Percentiles rank a stretch among this genome's conserved stretches.
These are phyloP conservation scores for Ganaspis brasiliensis DNA, from an alignment of 2,888 invertebrate species.

Conservation along the genomic window DNA sequence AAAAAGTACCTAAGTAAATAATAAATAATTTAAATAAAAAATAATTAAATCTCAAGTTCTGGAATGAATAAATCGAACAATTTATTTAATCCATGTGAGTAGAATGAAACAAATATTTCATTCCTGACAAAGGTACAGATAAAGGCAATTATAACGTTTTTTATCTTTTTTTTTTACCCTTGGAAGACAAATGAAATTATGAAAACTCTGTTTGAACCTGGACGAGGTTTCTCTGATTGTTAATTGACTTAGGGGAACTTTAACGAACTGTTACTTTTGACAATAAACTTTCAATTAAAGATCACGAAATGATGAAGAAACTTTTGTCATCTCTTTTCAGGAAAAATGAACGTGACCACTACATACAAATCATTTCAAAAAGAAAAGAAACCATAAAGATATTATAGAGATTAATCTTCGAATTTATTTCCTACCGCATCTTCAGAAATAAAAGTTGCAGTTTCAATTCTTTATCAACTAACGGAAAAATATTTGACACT, in stretches of 20 bases:
- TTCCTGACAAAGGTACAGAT: neutral
- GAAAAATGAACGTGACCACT: neutral
- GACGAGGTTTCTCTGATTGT: conserved; percentile 5
- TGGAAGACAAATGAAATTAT: conserved; percentile 8
- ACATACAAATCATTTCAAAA: neutral
- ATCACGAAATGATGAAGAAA: conserved; percentile 9
- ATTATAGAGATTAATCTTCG: neutral
- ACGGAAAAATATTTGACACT: too few species aligned
- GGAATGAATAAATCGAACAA: neutral
- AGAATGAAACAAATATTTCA: neutral
- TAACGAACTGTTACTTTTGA: conserved; percentile 16
- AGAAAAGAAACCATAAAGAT: neutral
- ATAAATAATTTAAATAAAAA: too few species aligned
- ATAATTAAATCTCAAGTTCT: too few species aligned
- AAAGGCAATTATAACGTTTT: conserved; percentile 4
- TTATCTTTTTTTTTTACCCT: conserved; percentile 4
- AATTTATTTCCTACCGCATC: too few species aligned
- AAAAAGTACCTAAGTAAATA: too few species aligned
- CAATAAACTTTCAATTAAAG: conserved; percentile 28
- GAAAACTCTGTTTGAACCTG: conserved; percentile 7
- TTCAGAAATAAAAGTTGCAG: too few species aligned
- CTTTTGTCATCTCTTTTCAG: conserved; percentile 11
- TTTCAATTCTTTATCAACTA: too few species aligned
- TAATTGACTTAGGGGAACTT: conserved; percentile 23
- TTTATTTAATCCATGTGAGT: neutral